Evolutionary conservation across 2,113 vertebrate genomes (phyloP).

Genomic region (Craseonycteris thonglongyai): DNA sequence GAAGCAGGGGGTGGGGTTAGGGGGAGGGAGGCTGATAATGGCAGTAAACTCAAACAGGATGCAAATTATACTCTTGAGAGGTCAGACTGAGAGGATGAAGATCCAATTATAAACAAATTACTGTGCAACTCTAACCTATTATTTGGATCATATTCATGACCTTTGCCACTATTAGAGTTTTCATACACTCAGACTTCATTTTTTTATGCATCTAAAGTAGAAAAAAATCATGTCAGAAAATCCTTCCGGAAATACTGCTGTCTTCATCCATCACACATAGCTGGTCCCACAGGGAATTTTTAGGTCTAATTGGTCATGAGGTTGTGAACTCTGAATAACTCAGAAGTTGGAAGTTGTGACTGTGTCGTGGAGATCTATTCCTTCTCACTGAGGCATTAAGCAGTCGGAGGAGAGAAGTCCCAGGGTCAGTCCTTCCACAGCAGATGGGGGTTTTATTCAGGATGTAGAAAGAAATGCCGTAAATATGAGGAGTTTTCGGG

Average conservation of each 20-base stretch:
- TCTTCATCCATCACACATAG: background rate
- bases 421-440: too few species aligned
- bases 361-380: background rate
- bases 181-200: background rate
- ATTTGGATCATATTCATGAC: background rate
- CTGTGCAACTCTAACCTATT: background rate
- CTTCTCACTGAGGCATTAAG: background rate
- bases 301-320: background rate
- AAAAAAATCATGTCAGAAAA: background rate
- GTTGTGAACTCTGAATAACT: background rate
- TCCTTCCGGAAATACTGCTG: background rate
- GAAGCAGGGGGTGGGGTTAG: fast-evolving
- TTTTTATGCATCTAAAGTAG: background rate
- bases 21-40: background rate
- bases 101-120: background rate
- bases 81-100: background rate
- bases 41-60: background rate
- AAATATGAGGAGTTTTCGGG: background rate
- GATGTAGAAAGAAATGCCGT: background rate
- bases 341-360: background rate
- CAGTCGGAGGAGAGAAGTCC: background rate
- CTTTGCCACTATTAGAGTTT: background rate
- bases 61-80: background rate
- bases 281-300: background rate
- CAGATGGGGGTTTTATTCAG: background rate